Conservation (phyloP, 1,140 invertebrate species). For the Lamellibrachia luymesi region DNA sequence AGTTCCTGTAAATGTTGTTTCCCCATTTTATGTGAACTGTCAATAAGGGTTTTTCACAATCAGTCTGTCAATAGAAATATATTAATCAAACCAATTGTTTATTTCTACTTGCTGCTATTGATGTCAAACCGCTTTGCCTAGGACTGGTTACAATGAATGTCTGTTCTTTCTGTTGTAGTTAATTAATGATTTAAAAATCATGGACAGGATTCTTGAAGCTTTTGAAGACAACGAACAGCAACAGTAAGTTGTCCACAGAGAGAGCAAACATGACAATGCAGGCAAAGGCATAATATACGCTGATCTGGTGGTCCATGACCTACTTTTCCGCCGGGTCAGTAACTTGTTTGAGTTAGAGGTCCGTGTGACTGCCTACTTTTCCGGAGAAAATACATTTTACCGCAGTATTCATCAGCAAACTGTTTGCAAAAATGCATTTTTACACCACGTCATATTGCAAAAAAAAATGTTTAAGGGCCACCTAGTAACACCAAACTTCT, state of each 20-base stretch:
- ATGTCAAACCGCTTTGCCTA: neutral
- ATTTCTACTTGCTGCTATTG: neutral
- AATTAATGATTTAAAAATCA: constrained; percentile 67
- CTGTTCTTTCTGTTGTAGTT: constrained; percentile 57
- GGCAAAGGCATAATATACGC: neutral
- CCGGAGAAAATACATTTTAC: no score
- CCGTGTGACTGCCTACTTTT: no score
- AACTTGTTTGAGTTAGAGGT: no score
- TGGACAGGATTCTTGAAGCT: constrained; percentile 67
- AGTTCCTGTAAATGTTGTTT: neutral
- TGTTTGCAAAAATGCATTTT: no score
- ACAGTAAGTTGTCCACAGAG: constrained; percentile 48
- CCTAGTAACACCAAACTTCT: no score
- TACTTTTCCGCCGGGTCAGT: no score
- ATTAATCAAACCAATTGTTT: neutral
- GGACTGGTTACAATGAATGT: neutral
- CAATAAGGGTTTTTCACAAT: neutral
- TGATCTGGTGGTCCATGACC: neutral
- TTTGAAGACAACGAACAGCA: constrained; percentile 66
- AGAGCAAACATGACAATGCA: neutral
- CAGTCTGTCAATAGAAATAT: neutral
- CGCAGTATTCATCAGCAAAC: no score
- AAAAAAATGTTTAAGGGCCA: no score
- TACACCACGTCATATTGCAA: no score
- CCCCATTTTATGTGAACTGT: neutral